Percentiles rank a stretch among this genome's conserved stretches.
Conservation (phyloP, 2,888 invertebrate genomes). For the Chymomyza amoena region DNA sequence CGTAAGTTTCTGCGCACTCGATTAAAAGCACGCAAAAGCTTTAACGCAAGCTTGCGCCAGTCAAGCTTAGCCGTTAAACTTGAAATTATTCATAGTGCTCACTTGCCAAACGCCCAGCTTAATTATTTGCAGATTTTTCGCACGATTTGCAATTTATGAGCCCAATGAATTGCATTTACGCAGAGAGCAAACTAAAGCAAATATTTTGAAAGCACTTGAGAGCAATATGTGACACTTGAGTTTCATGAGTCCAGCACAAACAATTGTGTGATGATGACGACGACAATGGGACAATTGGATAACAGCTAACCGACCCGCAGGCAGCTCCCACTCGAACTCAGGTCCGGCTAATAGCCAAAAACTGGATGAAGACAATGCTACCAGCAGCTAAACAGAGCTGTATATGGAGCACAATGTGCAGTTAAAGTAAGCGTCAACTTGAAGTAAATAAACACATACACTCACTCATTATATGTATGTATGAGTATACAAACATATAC, state of each 20-base stretch:
- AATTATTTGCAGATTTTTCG: conserved; percentile 19
- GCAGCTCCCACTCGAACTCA: conserved; percentile 24
- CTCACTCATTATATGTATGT: not conserved
- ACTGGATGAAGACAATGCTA: not conserved
- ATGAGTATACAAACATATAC: conserved; percentile 11
- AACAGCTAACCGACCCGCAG: not conserved
- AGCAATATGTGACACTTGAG: conserved; percentile 42
- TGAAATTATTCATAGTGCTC: not conserved
- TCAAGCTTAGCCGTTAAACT: not conserved
- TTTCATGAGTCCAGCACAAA: conserved; percentile 20
- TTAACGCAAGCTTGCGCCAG: too few species aligned
- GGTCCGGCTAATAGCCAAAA: conserved; percentile 8
- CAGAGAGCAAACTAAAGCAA: conserved; percentile 36
- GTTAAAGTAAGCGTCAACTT: conserved; percentile 46
- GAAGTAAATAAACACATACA: conserved; percentile 52
- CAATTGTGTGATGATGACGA: not conserved
- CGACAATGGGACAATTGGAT: conserved; percentile 6
- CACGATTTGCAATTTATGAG: conserved; percentile 50
- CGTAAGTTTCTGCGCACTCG: not conserved
- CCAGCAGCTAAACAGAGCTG: not conserved
- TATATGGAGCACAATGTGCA: conserved; percentile 24
- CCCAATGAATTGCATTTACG: conserved; percentile 52
- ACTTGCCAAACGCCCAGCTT: not conserved
- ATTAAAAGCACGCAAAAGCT: not conserved
- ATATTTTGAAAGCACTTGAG: conserved; percentile 43